phyloP scores from a whole-genome alignment of 2,888 invertebrate genomes.

The Heliconius ethilla region DNA sequence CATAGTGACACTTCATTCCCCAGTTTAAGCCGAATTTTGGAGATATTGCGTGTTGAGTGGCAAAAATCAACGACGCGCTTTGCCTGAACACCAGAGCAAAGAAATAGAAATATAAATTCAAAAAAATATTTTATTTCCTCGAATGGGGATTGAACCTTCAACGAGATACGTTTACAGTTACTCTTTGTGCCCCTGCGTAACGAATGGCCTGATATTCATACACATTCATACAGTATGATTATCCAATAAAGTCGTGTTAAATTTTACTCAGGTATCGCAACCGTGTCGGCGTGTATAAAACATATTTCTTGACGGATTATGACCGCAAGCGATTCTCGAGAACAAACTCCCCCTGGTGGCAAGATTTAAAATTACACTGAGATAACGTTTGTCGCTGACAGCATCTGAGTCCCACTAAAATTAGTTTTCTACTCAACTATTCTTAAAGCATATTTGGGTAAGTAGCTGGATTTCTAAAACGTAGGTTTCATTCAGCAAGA shows the following conservation, averaged over 20 bases:
- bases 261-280: slow-evolving; percentile 5
- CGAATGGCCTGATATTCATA: too few relatives aligned
- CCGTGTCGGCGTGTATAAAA: slow-evolving; percentile 26
- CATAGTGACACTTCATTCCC: too few relatives aligned
- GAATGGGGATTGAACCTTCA: too few relatives aligned
- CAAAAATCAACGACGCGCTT: too few relatives aligned
- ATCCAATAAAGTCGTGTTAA: background rate
- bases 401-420: slow-evolving; percentile 34
- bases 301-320: slow-evolving; percentile 41
- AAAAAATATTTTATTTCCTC: too few relatives aligned
- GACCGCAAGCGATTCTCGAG: slow-evolving; percentile 41
- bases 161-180: too few relatives aligned
- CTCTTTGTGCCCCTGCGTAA: too few relatives aligned
- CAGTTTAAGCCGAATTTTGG: too few relatives aligned
- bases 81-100: too few relatives aligned
- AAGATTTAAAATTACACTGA: slow-evolving; percentile 44
- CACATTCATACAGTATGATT: background rate
- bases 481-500: background rate
- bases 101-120: too few relatives aligned
- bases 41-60: too few relatives aligned
- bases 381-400: slow-evolving; percentile 37
- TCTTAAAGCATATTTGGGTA: slow-evolving; percentile 11
- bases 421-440: slow-evolving; percentile 31
- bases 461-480: slow-evolving; percentile 5
- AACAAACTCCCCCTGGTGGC: slow-evolving; percentile 44